Base-by-base conservation (phyloP, 2,888 invertebrate species). In the Sialis lutaria region DNA sequence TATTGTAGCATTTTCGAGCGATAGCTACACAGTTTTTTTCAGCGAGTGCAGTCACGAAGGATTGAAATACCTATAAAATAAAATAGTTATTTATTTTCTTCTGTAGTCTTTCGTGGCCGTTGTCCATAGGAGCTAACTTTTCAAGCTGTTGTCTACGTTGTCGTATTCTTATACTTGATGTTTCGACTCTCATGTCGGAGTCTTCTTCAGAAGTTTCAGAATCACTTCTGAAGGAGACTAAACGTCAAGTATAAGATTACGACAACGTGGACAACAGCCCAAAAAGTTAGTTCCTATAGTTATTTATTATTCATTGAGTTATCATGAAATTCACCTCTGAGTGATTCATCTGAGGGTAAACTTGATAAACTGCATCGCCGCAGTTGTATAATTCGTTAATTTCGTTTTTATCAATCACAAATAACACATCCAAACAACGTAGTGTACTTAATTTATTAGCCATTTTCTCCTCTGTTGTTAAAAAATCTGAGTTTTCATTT, bases 1-100 rank as follows among this genome's bases (percentile, higher is more conserved):
- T 46, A 33, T 46, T 46, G 9, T 46, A 46, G 32, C 46, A 46
- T 41, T 41, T 40, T 13, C 46, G 31, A 8, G 46, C 46, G 6
- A 46, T 46, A 12, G 40, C 46, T 8, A 46, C 41, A n/a, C 12
- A 46, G 40, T 40, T 40, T 5, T 13, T 12, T 12, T 40, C 22
- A 3, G 31, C 6, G n/a, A 46, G 41, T 12, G 33, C 33, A 33
- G 33, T 7, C 8, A 12, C 33, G 33, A 46, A 46, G 9, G 40
- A 13, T 6, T 40, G 12, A 12, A 46, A 46, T 9, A 34, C n/a
- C 46, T 46, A 32, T 8, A 46, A 45, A 39, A 35, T 22, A 30
- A n/a, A 45, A 37, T 35, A 35, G 4, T 22, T n/a, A 13, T n/a
- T n/a, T n/a, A n/a, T n/a, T n/a, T n/a, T n/a, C n/a, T n/a, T n/a